A percentile compares a stretch with the other conserved stretches of the same genome.
These are phyloP conservation scores for Spea hammondii DNA, from an alignment of 2,797 vertebrate genomes.

Conservation along the genomic window DNA sequence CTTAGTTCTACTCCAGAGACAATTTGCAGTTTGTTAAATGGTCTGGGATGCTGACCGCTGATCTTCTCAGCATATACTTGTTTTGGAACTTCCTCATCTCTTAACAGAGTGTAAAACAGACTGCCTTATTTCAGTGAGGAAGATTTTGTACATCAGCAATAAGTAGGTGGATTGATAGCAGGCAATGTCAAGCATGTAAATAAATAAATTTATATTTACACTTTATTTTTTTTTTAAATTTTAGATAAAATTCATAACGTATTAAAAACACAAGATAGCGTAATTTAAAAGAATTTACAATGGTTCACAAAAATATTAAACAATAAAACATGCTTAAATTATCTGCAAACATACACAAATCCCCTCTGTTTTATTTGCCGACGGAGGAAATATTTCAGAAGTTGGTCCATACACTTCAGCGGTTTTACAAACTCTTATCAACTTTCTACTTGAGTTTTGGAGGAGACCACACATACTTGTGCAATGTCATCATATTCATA, in stretches of 20 bases:
- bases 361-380: constrained; percentile 9
- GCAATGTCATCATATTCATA: constrained; percentile 97
- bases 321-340: constrained; percentile 54
- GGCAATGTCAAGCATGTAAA: background rate
- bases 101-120: too few relatives aligned
- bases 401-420: constrained; percentile 66
- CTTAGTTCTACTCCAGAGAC: too few relatives aligned
- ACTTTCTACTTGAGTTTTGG: constrained; percentile 75
- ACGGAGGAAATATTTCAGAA: constrained; percentile 9
- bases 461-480: constrained; percentile 94
- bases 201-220: constrained; percentile 36
- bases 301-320: constrained; percentile 55
- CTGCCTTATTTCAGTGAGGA: too few relatives aligned
- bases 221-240: constrained; percentile 52
- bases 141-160: too few relatives aligned
- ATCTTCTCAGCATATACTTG: too few relatives aligned
- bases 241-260: constrained; percentile 44
- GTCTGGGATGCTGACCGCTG: too few relatives aligned
- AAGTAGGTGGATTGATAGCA: background rate
- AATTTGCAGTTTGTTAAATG: too few relatives aligned
- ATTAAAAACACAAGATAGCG: constrained; percentile 40
- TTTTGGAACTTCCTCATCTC: too few relatives aligned
- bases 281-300: constrained; percentile 63
- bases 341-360: constrained; percentile 10
- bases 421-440: constrained; percentile 60